These are phyloP conservation scores for Limnephilus marmoratus DNA, from an alignment of 2,888 invertebrate species.

Conservation along the genomic window DNA sequence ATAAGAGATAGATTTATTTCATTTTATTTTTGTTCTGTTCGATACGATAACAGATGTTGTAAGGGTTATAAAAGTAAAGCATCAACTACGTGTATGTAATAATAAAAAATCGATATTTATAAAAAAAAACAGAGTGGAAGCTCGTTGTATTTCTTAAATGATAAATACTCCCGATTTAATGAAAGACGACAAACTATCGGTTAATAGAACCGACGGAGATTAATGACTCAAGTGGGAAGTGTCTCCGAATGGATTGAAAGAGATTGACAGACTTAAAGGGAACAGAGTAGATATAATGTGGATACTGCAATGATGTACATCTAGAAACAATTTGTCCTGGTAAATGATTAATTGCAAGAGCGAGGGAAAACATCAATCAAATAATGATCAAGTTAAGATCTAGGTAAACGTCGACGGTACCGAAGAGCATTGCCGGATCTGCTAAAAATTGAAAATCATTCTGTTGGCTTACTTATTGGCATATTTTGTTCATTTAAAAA, in stretches of 20 bases:
- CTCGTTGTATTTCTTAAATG: background rate
- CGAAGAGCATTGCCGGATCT: too few relatives aligned
- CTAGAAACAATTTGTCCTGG: slow-evolving; percentile 19
- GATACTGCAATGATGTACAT: slow-evolving; percentile 26
- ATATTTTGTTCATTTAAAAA: too few relatives aligned
- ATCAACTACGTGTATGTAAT: background rate
- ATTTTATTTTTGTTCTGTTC: background rate
- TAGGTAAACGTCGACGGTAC: background rate
- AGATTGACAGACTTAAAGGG: slow-evolving; percentile 15
- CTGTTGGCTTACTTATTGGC: too few relatives aligned
- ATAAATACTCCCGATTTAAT: background rate
- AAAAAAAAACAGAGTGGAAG: background rate
- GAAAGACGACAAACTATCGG: slow-evolving; percentile 30
- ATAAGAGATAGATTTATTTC: background rate
- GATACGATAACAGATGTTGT: background rate
- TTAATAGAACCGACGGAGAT: slow-evolving; percentile 12
- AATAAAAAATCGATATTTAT: background rate
- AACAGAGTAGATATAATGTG: background rate
- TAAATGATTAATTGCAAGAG: background rate
- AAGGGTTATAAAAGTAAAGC: background rate
- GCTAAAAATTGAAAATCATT: too few relatives aligned
- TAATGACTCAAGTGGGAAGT: background rate
- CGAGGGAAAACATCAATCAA: background rate
- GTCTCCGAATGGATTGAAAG: slow-evolving; percentile 16
- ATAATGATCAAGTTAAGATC: background rate